Conservation (phyloP, 2,113 vertebrate species). For the Cariama cristata region DNA sequence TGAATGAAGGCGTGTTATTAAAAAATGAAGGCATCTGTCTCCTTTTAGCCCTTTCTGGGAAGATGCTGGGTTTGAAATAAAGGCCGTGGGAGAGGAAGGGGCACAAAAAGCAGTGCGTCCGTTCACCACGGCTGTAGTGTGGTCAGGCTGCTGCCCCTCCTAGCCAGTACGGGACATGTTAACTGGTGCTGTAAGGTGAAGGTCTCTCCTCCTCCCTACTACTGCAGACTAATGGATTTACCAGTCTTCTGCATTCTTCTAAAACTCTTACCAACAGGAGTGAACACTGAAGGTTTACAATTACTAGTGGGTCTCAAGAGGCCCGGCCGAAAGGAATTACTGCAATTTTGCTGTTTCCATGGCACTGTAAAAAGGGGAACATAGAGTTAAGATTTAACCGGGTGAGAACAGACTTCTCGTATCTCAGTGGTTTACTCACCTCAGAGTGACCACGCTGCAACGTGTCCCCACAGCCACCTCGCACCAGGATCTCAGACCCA, state of each 20-base stretch:
- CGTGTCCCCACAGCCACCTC: background rate
- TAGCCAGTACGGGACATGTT: background rate
- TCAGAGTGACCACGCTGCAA: background rate
- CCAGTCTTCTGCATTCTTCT: background rate
- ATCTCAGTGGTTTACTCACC: background rate
- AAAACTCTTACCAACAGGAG: background rate
- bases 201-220: background rate
- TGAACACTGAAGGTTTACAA: background rate
- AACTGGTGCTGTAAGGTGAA: background rate
- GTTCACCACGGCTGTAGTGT: accelerated
- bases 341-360: background rate
- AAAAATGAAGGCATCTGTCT: background rate
- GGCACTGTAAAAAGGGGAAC: background rate
- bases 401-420: background rate
- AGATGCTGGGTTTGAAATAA: background rate
- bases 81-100: background rate
- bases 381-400: accelerated
- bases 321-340: background rate
- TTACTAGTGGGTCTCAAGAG: background rate
- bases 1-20: background rate
- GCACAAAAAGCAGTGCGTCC: no score
- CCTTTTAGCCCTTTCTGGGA: background rate
- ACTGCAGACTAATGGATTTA: background rate
- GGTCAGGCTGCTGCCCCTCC: background rate
- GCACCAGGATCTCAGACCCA: background rate